Evolutionary conservation across 2,113 vertebrate species (phyloP).

Genomic region (Ictalurus furcatus): DNA sequence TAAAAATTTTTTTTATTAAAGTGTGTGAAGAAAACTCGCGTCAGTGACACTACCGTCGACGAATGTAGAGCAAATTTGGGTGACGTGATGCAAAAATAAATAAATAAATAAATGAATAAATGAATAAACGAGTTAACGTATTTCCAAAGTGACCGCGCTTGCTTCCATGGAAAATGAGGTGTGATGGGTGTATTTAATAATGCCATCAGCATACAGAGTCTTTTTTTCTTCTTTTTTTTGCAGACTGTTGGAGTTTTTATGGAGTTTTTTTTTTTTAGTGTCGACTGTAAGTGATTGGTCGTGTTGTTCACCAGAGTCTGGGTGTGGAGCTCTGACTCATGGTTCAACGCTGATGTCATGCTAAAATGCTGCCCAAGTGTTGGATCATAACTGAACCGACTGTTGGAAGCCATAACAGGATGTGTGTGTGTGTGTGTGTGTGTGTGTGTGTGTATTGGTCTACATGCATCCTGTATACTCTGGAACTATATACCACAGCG

Average conservation of each 20-base stretch:
- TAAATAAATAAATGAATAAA: too few species aligned
- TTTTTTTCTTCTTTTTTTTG: background rate
- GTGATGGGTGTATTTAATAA: background rate
- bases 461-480: background rate
- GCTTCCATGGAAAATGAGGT: background rate
- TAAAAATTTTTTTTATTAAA: background rate
- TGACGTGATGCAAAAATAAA: background rate
- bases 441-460: slow-evolving; percentile 18
- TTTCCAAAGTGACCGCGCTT: background rate
- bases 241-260: slow-evolving; percentile 15
- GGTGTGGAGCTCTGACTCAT: slow-evolving; percentile 50
- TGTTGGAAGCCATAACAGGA: slow-evolving; percentile 57
- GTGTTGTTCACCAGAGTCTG: slow-evolving; percentile 37
- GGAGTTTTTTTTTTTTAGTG: background rate
- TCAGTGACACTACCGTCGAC: background rate
- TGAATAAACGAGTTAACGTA: background rate
- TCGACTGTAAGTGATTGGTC: slow-evolving; percentile 7
- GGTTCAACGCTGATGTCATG: slow-evolving; percentile 66
- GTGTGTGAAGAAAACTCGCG: background rate
- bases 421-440: slow-evolving; percentile 12
- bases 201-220: background rate
- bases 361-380: slow-evolving; percentile 57
- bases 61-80: too few species aligned
- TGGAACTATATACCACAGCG: background rate
- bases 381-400: slow-evolving; percentile 61